Conservation (phyloP, 2,113 vertebrate genomes). For the cattle (Bos taurus) region DNA sequence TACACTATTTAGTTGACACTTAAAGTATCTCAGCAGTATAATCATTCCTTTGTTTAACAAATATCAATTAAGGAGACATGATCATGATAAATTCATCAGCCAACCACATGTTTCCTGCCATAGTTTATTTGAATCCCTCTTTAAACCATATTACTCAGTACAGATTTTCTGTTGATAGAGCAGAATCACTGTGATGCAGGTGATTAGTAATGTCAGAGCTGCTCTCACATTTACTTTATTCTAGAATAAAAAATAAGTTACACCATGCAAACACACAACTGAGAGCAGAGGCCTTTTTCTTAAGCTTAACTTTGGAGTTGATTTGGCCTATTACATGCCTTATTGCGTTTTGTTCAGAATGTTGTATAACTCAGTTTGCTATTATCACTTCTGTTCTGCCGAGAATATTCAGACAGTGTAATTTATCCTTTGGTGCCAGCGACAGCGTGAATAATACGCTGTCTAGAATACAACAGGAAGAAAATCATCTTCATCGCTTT, state of each 20-base stretch:
- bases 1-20: conserved; percentile 27
- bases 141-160: conserved; percentile 36
- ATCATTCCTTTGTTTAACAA: conserved; percentile 50
- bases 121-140: conserved; percentile 27
- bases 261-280: not conserved
- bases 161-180: not conserved
- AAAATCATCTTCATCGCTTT: conserved; percentile 42
- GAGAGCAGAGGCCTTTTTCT: not conserved
- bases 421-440: conserved; percentile 48
- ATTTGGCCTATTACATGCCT: conserved; percentile 41
- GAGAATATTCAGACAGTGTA: conserved; percentile 62
- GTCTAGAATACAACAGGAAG: conserved; percentile 18
- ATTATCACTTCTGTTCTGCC: conserved; percentile 40
- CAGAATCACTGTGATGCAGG: not conserved
- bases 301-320: conserved; percentile 40
- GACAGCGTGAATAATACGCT: conserved; percentile 55
- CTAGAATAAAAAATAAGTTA: not conserved
- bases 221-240: not conserved
- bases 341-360: conserved; percentile 51
- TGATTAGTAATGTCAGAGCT: not conserved
- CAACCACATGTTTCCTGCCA: not conserved
- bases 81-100: conserved; percentile 59
- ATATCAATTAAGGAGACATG: conserved; percentile 56
- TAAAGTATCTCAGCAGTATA: conserved; percentile 19
- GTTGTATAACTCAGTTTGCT: conserved; percentile 57